Base-by-base conservation (phyloP, 2,888 invertebrate species). In the Yponomeuta evonymella region DNA sequence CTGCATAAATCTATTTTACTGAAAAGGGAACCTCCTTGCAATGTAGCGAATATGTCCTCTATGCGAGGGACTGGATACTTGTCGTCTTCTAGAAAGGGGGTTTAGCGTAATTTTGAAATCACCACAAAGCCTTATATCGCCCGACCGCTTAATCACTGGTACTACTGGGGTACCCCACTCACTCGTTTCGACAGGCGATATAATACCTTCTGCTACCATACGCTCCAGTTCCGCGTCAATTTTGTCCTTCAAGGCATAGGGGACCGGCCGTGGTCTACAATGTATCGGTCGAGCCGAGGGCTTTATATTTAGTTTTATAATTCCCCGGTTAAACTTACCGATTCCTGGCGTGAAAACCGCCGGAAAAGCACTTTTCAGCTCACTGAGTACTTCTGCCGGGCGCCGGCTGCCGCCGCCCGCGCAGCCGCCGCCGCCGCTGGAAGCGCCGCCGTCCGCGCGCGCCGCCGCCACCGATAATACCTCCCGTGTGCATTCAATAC, bases 71-170 rank as follows among this genome's bases (percentile, higher is more conserved):
- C 30, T 33, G 69, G 69, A 36, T 62, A 70, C 58, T 70, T 58
- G 62, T 70, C 69, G 36, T 62, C 62, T n/a, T 63, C 30, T 36
- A 62, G 36, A 33, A 62, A 5, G 5, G 5, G 69, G 69, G 51
- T 69, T 69, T 12, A 69, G 23, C n/a, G 51, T 69, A 15, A 69
- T 51, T 33, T 69, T 69, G 51, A 69, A 69, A 29, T 69, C 69
- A 8, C 69, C 58, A 29, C 69, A 69, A 15, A 48, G 51, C 5
- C 69, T 62, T 9, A 70, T 62, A 15, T 15, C 62, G 12, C 69
- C 69, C 4, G 58, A 29, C n/a, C 48, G 15, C 63, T 70, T 70
- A 15, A 70, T n/a, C 4, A 69, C 51, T 11, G 69, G 69, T 10
- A 69, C 51, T n/a, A 69, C 12, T 9, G 69, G 69, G 11, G 63